Base-by-base conservation (phyloP, 2,888 invertebrate genomes). In the Synergus itoensis region DNA sequence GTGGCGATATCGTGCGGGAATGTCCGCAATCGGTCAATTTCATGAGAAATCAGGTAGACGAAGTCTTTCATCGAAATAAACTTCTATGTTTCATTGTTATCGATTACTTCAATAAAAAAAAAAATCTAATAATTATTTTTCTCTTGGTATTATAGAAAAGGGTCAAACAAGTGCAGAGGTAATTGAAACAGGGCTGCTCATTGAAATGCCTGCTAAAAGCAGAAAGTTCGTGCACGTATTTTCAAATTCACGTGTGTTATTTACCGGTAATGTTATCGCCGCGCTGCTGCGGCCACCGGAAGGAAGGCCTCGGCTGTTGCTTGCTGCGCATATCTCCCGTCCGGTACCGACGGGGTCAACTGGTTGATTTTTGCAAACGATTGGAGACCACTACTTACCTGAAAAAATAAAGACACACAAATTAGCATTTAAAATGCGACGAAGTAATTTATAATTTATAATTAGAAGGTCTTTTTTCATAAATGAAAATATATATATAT, bases 281-380 rank as follows among this genome's bases (percentile, higher is more conserved):
- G 90, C 94, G 93, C 92, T 93, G 94, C 87, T 92, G 92, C 90
- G 94, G 94, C 95, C 95, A 95, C 92, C 95, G 94, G 92, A 94
- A 95, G 89, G 95, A 95, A 85, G 95, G 95, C 92, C 95, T 94
- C 90, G 95, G 95, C 93, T 95, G 95, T 93, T 95, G 95, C 93
- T 95, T 95, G 92, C 95, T 95, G 93, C 95, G 94, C 95, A 95
- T 95, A 91, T 92, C 91, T 91, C 88, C 90, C 88, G 87, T 94
- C 94, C 90, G 89, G 87, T 80, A 85, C 84, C 90, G 89, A 89
- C 90, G 86, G 87, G 89, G 79, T 89, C 87, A 86, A 87, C 86
- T 82, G 82, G 82, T 92, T 88, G 89, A 86, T 88, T 91, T 89
- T 89, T 57, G 36, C 89, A 87, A 89, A 90, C 89, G 88, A 87